Evolutionary conservation across 2,113 vertebrate species (phyloP), one percentile per base, ranked within the genome.

Genomic region (Ciconia stormi): DNA sequence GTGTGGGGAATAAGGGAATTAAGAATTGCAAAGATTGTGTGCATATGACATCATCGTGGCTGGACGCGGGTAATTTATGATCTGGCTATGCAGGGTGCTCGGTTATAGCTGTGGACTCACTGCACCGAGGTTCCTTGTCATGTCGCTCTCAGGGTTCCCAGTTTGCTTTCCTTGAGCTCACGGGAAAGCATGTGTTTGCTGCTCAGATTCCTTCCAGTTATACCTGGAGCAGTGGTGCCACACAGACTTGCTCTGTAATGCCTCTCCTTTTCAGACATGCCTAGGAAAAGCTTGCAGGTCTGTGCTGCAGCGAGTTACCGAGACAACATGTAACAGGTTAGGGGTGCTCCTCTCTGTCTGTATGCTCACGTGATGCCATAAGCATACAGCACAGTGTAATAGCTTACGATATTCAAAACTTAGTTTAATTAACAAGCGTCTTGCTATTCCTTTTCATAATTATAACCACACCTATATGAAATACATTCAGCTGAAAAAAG

Each of bases 1-100:
- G 96, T 95, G 96, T 91, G 63, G 67, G 92, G 92, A 94, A 11
- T 44, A 53, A 77, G 84, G 59, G 94, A 76, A 47, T 95, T 86
- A 36, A 22, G 92, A 92, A 74, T 95, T 73, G 13, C 84, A 50
- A 27, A 94, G 90, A 67, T 88, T 82, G 79, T 93, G 67, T 49
- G 84, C 76, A 11, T 40, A 61, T 96, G 96, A 97, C 86, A 85
- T 91, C 93, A 87, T 25, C 65, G 44, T 49, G 81, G 59, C 80
- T 85, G 86, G 91, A 62, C 55, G 8, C 26, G 89, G 61, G 52
- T 77, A 18, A 55, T 73, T 89, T 88, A 17, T 56, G 17, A 79
- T 16, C 40, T 26, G 30, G 59, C 66, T n/a, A 7, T 50, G 61
- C 29, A 25, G 87, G 38, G 53, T 49, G 62, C 44, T 82, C 4